phyloP scores from a whole-genome alignment of 2,888 invertebrate species.

The Caenorhabditis macrosperma region DNA sequence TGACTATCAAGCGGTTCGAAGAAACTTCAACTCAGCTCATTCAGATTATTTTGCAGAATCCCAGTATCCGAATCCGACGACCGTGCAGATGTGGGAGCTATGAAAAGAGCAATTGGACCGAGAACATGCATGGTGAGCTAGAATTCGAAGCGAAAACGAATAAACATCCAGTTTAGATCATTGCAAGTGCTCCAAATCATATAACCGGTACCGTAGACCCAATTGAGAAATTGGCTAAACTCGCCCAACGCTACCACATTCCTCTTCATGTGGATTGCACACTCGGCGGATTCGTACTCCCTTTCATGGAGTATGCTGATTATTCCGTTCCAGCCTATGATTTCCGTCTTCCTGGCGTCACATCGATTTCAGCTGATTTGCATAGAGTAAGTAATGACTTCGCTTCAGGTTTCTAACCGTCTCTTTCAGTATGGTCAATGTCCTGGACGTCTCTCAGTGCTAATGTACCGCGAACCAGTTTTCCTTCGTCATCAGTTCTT shows the following conservation, averaged over 20 bases:
- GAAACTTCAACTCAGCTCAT: no score
- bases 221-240: slow-evolving; percentile 88
- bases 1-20: slow-evolving; percentile 85
- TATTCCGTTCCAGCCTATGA: slow-evolving; percentile 88
- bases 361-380: slow-evolving; percentile 96
- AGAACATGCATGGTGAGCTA: slow-evolving; percentile 58
- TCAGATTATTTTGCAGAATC: no score
- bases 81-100: slow-evolving; percentile 53
- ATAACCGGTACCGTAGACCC: slow-evolving; percentile 97
- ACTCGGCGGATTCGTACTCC: slow-evolving; percentile 94
- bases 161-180: slow-evolving; percentile 85
- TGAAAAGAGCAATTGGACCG: slow-evolving; percentile 60
- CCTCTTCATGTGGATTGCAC: slow-evolving; percentile 98
- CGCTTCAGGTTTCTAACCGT: background rate
- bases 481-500: slow-evolving; percentile 92
- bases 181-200: slow-evolving; percentile 94
- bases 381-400: slow-evolving; percentile 62
- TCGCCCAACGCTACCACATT: slow-evolving; percentile 85
- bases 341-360: slow-evolving; percentile 90
- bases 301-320: slow-evolving; percentile 92
- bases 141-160: background rate
- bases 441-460: slow-evolving; percentile 95
- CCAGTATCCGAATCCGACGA: slow-evolving; percentile 57
- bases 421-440: slow-evolving; percentile 91
- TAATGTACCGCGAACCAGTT: slow-evolving; percentile 88